Evolutionary conservation across 2,113 vertebrate genomes (phyloP).

Genomic region (Sinocyclocheilus grahami): DNA sequence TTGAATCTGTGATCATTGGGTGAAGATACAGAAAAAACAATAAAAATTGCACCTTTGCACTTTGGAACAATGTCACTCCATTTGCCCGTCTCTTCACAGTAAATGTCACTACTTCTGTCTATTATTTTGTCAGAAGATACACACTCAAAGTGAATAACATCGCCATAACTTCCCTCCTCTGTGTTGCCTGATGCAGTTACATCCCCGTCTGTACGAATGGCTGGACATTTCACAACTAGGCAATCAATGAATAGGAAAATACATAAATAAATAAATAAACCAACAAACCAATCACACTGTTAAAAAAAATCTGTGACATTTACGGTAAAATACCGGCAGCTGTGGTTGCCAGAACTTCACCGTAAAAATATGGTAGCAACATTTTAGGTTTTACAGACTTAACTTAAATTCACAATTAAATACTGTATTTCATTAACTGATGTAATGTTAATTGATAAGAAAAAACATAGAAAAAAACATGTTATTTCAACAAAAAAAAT

Average conservation of each 20-base stretch:
- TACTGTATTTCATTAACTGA: too few relatives aligned
- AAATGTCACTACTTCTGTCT: constrained; percentile 45
- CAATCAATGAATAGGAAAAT: background rate
- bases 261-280: too few relatives aligned
- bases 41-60: constrained; percentile 60
- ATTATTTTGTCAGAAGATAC: background rate
- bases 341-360: too few relatives aligned
- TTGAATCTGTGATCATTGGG: background rate
- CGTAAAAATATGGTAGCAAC: too few relatives aligned
- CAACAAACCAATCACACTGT: too few relatives aligned
- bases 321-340: too few relatives aligned
- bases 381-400: too few relatives aligned
- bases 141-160: constrained; percentile 69
- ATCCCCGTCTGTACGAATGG: background rate
- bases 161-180: constrained; percentile 58
- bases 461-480: too few relatives aligned
- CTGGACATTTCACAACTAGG: constrained; percentile 55
- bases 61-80: constrained; percentile 54
- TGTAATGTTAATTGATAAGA: too few relatives aligned
- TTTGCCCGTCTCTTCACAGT: constrained; percentile 60
- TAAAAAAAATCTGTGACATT: too few relatives aligned
- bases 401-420: too few relatives aligned
- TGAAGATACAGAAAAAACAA: background rate
- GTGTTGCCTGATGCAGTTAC: constrained; percentile 60
- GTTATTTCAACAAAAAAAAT: too few relatives aligned